Percentiles rank a stretch among this genome's conserved stretches.
These are phyloP conservation scores for Pseudorhombus dupliciocellatus DNA, from an alignment of 2,113 vertebrate genomes.

Conservation along the genomic window DNA sequence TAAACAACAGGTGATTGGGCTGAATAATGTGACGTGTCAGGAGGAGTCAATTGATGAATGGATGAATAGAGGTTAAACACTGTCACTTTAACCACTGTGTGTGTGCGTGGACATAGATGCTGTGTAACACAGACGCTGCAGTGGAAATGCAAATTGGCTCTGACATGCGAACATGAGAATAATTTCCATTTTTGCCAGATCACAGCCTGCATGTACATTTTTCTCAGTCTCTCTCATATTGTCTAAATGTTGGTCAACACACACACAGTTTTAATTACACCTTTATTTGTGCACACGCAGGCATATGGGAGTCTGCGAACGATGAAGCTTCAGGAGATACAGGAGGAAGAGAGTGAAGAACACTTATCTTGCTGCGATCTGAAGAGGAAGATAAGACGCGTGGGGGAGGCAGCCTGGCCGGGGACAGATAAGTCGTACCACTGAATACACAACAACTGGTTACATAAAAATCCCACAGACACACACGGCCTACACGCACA, in stretches of 20 bases:
- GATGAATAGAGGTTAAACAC: neutral
- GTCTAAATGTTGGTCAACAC: neutral
- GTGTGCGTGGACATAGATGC: neutral
- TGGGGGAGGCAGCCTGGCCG: slow-evolving; percentile 47
- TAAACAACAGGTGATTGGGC: no score
- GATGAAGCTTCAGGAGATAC: neutral
- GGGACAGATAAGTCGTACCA: slow-evolving; percentile 39
- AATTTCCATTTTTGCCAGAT: neutral
- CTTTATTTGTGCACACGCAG: neutral
- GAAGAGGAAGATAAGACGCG: slow-evolving; percentile 35
- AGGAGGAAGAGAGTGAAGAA: neutral
- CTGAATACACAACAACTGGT: slow-evolving; percentile 52
- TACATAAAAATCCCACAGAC: slow-evolving; percentile 49
- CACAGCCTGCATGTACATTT: neutral
- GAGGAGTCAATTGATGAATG: neutral
- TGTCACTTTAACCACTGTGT: no score
- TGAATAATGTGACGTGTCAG: no score
- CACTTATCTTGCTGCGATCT: slow-evolving; percentile 21
- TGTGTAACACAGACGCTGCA: neutral
- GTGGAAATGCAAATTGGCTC: neutral
- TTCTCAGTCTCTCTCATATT: neutral
- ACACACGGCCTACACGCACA: slow-evolving; percentile 41
- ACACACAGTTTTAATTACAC: neutral
- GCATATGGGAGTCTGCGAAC: neutral
- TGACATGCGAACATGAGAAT: neutral